Conservation (phyloP, 1,140 invertebrate species). For the Neodiprion pinetum region DNA sequence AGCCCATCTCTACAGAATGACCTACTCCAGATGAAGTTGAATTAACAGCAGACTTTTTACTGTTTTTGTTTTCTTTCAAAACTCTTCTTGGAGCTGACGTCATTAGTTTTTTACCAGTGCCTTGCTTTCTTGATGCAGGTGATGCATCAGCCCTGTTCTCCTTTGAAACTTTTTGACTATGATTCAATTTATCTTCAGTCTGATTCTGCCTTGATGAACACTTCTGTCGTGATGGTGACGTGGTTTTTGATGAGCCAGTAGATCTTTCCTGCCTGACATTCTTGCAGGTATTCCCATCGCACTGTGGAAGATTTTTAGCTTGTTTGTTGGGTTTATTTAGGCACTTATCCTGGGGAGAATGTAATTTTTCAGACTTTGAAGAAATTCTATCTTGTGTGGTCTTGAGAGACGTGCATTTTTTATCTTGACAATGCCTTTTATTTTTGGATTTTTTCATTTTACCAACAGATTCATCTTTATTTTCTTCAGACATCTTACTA, state of each 20-base stretch:
- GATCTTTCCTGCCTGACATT: constrained; percentile 39
- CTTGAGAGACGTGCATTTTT: constrained; percentile 14
- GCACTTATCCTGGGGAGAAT: constrained; percentile 35
- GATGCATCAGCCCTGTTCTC: constrained; percentile 47
- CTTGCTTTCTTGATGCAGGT: constrained; percentile 29
- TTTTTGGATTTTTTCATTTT: constrained; percentile 29
- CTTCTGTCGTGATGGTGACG: constrained; percentile 32
- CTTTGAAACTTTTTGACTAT: constrained; percentile 46
- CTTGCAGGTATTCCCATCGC: constrained; percentile 34
- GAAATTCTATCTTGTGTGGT: constrained; percentile 20
- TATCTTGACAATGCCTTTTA: constrained; percentile 32
- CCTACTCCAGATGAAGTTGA: constrained; percentile 34
- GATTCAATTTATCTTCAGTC: constrained; percentile 31
- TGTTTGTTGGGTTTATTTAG: constrained; percentile 39
- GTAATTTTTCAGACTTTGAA: constrained; percentile 31
- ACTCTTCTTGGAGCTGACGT: constrained; percentile 43
- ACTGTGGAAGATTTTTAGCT: constrained; percentile 28
- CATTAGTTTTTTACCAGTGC: constrained; percentile 34
- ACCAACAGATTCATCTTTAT: neutral
- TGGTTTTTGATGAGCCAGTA: constrained; percentile 24
- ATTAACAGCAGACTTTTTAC: constrained; percentile 41
- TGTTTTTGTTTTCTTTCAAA: constrained; percentile 57
- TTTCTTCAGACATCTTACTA: constrained; percentile 59
- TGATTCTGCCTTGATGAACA: constrained; percentile 27
- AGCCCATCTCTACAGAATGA: constrained; percentile 48